Evolutionary conservation across 1,140 invertebrate genomes (phyloP), one percentile per base, ranked within the genome.

Genomic region (Acromyrmex charruanus): DNA sequence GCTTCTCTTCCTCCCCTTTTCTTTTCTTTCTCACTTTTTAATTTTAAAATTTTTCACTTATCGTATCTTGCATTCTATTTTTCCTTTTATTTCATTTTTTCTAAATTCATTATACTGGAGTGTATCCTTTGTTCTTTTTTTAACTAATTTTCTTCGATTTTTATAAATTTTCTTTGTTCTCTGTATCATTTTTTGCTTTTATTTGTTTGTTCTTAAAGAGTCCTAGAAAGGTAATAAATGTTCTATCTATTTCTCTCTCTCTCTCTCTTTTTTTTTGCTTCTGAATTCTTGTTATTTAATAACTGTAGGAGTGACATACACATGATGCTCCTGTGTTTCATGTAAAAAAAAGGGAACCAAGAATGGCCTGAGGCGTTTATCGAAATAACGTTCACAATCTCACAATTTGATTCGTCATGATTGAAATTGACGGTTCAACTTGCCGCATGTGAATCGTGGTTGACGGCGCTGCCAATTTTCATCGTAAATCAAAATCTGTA

Each of bases 391-490:
- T 49, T 51, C 28, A 79, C 61, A 66, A 79, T 79, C 61, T 66
- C 77, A 68, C 28, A 66, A 53, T 68, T 80, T 35, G 44, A 53
- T 80, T 80, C n/a, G 44, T 85, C 51, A 63, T 77, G 77, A 90
- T 90, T 85, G 79, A 90, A 87, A 90, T 86, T 87, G 85, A 88
- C 80, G 87, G 74, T 86, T 86, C 80, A 77, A 86, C 81, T 87
- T 82, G 68, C 63, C 82, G 75, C 85, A 69, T 51, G 79, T 87
- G 77, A 61, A 44, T 58, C 53, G 71, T 16, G 28, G 28, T 74
- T 58, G 72, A 69, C 39, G 31, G 63, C 35, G 69, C 66, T 69
- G 61, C 63, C 87, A 91, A 90, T 89, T 90, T 89, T 86, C 16
- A 31, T 75, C 28, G 59, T 59, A 87, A 90, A 49, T 79, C 18